These are phyloP conservation scores for Brienomyrus brachyistius DNA, from an alignment of 2,113 vertebrate genomes.

Conservation along the genomic window DNA sequence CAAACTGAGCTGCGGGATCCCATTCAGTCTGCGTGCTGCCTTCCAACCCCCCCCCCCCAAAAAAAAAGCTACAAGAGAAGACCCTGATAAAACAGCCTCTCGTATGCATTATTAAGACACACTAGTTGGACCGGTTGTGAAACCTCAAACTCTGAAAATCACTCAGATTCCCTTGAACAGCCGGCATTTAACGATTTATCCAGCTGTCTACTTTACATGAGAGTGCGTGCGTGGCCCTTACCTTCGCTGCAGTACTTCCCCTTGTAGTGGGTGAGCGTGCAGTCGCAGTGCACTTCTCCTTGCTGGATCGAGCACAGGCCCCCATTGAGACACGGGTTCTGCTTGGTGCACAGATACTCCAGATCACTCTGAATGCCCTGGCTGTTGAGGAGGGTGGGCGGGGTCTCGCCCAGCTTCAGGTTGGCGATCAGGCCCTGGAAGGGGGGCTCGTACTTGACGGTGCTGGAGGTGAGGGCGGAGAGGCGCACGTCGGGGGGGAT, in stretches of 20 bases:
- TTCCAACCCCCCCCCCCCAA: not conserved
- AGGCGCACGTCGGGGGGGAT: conserved; percentile 87
- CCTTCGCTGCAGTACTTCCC: conserved; percentile 89
- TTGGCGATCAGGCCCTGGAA: conserved; percentile 78
- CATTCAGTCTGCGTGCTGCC: not conserved
- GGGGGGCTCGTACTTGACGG: conserved; percentile 86
- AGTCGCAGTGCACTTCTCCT: conserved; percentile 80
- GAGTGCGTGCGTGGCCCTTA: conserved; percentile 47
- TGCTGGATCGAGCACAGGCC: conserved; percentile 75
- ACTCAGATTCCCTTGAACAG: not conserved
- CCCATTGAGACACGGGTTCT: conserved; percentile 80
- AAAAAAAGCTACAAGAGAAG: not conserved
- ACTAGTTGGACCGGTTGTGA: not conserved
- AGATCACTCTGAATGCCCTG: conserved; percentile 78
- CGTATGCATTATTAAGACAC: not conserved
- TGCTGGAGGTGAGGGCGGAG: conserved; percentile 85
- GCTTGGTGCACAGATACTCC: conserved; percentile 71
- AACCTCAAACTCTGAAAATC: not conserved
- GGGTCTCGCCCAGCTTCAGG: conserved; percentile 74
- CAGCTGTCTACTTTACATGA: not conserved
- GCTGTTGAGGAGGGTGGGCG: conserved; percentile 72
- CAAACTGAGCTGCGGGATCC: not conserved
- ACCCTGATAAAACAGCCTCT: not conserved
- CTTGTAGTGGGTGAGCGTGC: conserved; percentile 76
- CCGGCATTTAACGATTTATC: not conserved